phyloP scores from a whole-genome alignment of 2,113 vertebrate species.

The Plecotus auritus region DNA sequence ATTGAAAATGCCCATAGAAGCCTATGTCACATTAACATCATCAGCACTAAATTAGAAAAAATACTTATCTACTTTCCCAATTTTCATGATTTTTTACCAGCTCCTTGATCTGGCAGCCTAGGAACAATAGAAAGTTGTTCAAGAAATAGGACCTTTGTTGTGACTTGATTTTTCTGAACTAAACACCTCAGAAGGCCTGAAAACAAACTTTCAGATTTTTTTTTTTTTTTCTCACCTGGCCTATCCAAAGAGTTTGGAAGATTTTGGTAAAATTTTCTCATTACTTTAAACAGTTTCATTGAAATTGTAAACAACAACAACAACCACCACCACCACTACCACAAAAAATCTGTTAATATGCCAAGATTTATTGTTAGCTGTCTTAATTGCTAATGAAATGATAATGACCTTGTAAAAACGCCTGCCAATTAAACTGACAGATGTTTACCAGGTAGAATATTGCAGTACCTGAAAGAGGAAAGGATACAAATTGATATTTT shows the following conservation, averaged over 20 bases:
- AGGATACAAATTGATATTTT: background rate
- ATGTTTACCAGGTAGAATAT: slow-evolving; percentile 28
- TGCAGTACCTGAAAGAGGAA: background rate
- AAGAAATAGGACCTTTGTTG: slow-evolving; percentile 15
- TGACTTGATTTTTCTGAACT: slow-evolving; percentile 33
- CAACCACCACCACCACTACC: no score
- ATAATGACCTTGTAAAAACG: background rate
- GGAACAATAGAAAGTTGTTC: slow-evolving; percentile 44
- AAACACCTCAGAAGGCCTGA: slow-evolving; percentile 19
- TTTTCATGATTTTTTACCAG: background rate
- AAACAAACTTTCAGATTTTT: slow-evolving; percentile 38
- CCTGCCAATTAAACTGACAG: background rate
- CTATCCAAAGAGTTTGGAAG: background rate
- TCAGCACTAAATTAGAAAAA: background rate
- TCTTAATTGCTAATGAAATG: slow-evolving; percentile 41
- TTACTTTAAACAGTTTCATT: slow-evolving; percentile 14
- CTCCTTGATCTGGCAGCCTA: background rate
- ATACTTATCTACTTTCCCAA: fast-evolving
- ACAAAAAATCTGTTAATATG: background rate
- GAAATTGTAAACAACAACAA: slow-evolving; percentile 21
- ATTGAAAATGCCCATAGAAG: background rate
- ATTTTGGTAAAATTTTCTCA: slow-evolving; percentile 53
- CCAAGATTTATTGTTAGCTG: background rate
- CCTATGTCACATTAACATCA: background rate
- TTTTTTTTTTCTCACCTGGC: background rate